Evolutionary conservation across 2,113 vertebrate species (phyloP).

Genomic region (Alexandromys fortis): DNA sequence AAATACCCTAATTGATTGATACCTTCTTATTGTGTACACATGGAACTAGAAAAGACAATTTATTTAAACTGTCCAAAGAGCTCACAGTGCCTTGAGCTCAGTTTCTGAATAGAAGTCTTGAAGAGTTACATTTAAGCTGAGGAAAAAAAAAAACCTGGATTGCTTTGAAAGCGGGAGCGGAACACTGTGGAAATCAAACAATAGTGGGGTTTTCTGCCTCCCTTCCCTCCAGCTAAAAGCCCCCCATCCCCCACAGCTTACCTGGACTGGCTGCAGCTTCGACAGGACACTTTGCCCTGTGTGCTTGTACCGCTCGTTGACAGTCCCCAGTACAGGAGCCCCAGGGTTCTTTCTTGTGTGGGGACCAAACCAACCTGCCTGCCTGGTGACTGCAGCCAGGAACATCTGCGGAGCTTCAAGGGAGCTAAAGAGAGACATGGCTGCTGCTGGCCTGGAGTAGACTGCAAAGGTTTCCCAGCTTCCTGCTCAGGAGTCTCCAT

Average conservation of each 20-base stretch:
- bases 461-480: neutral
- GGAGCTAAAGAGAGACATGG: neutral
- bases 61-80: constrained; percentile 40
- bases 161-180: neutral
- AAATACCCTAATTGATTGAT: constrained; percentile 49
- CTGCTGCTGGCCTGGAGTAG: neutral
- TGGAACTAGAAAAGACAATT: neutral
- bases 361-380: neutral
- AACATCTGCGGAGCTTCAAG: neutral
- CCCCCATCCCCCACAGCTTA: neutral
- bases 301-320: neutral
- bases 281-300: no score
- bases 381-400: neutral
- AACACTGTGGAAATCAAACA: neutral
- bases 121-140: neutral
- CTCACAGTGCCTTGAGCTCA: constrained; percentile 28
- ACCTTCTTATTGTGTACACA: constrained; percentile 62
- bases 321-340: neutral
- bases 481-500: neutral
- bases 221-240: neutral
- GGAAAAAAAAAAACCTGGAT: neutral
- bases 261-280: neutral
- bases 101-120: constrained; percentile 61
- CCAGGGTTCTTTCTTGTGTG: neutral
- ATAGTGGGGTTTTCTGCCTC: neutral